phyloP scores from a whole-genome alignment of 2,888 invertebrate species.

The Argyresthia goedartella region DNA sequence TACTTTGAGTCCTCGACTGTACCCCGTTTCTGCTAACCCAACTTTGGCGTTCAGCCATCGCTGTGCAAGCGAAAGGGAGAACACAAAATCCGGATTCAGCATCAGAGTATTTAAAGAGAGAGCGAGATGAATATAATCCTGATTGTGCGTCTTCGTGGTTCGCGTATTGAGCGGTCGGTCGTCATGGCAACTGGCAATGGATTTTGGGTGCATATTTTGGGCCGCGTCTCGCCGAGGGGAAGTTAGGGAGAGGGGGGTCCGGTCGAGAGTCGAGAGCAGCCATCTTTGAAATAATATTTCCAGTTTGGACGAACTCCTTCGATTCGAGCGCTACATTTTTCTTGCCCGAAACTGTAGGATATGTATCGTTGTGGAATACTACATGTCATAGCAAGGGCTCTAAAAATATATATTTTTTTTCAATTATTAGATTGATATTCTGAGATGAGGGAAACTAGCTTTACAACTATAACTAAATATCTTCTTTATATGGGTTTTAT shows the following conservation, averaged over 20 bases:
- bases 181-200: conserved; percentile 70
- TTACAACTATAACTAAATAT: too few relatives aligned
- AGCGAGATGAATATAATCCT: conserved; percentile 58
- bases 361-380: conserved; percentile 22
- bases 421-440: too few relatives aligned
- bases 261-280: conserved; percentile 49
- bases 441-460: too few relatives aligned
- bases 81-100: conserved; percentile 47
- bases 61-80: conserved; percentile 37
- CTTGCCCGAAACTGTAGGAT: conserved; percentile 31
- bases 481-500: too few relatives aligned
- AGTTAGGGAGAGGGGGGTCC: conserved; percentile 26
- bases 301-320: conserved; percentile 59
- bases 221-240: conserved; percentile 48
- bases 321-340: conserved; percentile 39
- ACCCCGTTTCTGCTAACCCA: conserved; percentile 47
- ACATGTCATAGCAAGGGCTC: neutral
- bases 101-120: conserved; percentile 46
- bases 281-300: conserved; percentile 71
- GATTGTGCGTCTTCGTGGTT: conserved; percentile 43
- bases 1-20: conserved; percentile 14
- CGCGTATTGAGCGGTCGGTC: conserved; percentile 62
- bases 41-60: conserved; percentile 58
- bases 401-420: too few relatives aligned
- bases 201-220: conserved; percentile 72